These are phyloP conservation scores for Athripsodes cinereus DNA, from an alignment of 2,888 invertebrate genomes.

Conservation along the genomic window DNA sequence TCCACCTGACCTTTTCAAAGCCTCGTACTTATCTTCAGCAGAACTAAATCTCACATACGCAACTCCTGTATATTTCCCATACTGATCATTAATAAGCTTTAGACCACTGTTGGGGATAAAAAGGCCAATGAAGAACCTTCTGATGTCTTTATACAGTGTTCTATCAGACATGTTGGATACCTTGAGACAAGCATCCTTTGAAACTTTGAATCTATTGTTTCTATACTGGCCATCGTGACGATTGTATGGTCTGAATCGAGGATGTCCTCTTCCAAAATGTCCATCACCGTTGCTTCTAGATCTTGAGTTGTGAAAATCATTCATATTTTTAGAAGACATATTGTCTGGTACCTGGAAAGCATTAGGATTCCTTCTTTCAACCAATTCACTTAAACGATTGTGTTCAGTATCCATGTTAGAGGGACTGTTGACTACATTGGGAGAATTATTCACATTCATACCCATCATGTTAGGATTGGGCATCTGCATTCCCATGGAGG, in stretches of 20 bases:
- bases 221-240: conserved; percentile 25
- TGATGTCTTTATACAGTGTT: conserved; percentile 73
- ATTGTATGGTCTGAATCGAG: neutral
- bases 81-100: conserved; percentile 76
- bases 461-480: conserved; percentile 6
- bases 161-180: conserved; percentile 67
- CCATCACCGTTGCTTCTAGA: conserved; percentile 24
- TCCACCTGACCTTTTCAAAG: conserved; percentile 59
- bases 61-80: conserved; percentile 72
- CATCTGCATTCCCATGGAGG: neutral
- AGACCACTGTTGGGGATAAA: conserved; percentile 74
- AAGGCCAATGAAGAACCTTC: conserved; percentile 73
- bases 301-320: conserved; percentile 29
- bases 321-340: conserved; percentile 24
- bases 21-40: conserved; percentile 62
- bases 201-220: conserved; percentile 14
- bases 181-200: conserved; percentile 56
- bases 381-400: conserved; percentile 40
- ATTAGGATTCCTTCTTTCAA: conserved; percentile 55
- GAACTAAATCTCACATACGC: conserved; percentile 75
- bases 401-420: conserved; percentile 12
- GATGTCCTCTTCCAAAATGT: neutral
- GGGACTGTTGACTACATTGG: neutral
- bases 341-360: conserved; percentile 46
- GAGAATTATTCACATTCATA: neutral